These are phyloP conservation scores for Samia ricini DNA, from an alignment of 1,140 invertebrate species.

Conservation along the genomic window DNA sequence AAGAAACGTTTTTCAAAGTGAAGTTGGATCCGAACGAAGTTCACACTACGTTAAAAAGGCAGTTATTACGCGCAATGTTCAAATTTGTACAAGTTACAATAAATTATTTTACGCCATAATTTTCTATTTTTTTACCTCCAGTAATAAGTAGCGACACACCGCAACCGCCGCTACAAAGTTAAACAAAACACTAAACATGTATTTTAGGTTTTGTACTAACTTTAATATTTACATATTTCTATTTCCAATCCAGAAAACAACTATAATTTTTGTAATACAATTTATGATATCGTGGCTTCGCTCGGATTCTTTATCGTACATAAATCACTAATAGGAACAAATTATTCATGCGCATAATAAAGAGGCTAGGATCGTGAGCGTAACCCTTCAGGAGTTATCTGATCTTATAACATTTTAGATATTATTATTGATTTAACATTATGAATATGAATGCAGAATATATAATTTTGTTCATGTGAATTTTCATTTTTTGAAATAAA, in stretches of 20 bases:
- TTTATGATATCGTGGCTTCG: conserved; percentile 53
- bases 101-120: too few relatives aligned
- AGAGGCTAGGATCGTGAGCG: conserved; percentile 56
- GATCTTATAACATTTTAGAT: conserved; percentile 22
- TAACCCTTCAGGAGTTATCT: conserved; percentile 50
- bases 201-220: neutral
- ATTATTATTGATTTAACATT: conserved; percentile 9
- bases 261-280: conserved; percentile 19
- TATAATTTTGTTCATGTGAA: neutral
- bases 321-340: conserved; percentile 69
- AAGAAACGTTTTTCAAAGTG: too few relatives aligned
- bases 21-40: too few relatives aligned
- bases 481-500: neutral
- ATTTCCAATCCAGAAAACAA: neutral
- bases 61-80: too few relatives aligned
- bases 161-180: too few relatives aligned
- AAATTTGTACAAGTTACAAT: too few relatives aligned
- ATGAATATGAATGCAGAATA: neutral
- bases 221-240: neutral
- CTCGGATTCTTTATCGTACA: conserved; percentile 54
- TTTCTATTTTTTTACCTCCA: too few relatives aligned
- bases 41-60: too few relatives aligned
- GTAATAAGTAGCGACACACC: too few relatives aligned
- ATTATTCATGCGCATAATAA: conserved; percentile 77
- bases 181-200: neutral